Conservation (phyloP, 2,888 invertebrate genomes). For the Danaus chrysippus region DNA sequence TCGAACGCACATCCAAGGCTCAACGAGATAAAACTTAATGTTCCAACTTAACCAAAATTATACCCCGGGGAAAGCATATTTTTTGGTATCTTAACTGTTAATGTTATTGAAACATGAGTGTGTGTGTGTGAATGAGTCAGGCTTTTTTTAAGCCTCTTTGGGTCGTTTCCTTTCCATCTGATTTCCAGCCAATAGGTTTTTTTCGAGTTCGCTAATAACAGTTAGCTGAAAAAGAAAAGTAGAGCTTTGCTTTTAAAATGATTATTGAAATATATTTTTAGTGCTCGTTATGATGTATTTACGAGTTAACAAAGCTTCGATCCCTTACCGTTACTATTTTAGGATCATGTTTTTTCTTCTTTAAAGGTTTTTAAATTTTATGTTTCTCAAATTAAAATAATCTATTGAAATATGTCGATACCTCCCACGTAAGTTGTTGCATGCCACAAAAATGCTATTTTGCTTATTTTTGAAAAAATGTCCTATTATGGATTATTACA, state of each 20-base stretch:
- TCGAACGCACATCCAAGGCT: slow-evolving; percentile 19
- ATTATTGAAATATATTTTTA: neutral
- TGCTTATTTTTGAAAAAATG: too few species aligned
- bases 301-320: neutral
- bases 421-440: too few species aligned
- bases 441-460: too few species aligned
- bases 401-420: too few species aligned
- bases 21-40: slow-evolving; percentile 69
- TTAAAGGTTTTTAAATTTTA: too few species aligned
- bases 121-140: slow-evolving; percentile 36
- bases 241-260: neutral
- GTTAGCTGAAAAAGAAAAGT: neutral
- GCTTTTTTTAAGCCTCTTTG: slow-evolving; percentile 4
- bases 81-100: slow-evolving; percentile 44
- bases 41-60: slow-evolving; percentile 68
- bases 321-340: neutral
- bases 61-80: slow-evolving; percentile 50
- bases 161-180: slow-evolving; percentile 11
- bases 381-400: too few species aligned
- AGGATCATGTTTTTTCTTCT: too few species aligned
- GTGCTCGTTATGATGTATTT: neutral
- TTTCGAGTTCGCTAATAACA: slow-evolving; percentile 4
- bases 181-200: slow-evolving; percentile 26
- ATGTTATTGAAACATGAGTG: too few species aligned
- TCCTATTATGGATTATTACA: too few species aligned